Evolutionary conservation across 2,113 vertebrate species (phyloP).

Genomic region (Xenopus laevis): DNA sequence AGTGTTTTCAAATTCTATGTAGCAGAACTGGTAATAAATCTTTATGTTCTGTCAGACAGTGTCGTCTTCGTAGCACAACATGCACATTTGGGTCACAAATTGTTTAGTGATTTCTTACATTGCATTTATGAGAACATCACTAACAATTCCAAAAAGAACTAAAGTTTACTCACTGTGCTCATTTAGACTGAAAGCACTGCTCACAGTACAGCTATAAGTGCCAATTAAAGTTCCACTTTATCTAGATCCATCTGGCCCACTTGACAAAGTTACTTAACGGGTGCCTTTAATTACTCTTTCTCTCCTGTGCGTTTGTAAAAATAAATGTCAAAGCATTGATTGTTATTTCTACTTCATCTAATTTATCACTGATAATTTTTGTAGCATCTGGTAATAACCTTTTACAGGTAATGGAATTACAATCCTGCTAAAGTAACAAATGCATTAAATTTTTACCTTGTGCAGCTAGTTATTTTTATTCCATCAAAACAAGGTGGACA

Average conservation of each 20-base stretch:
- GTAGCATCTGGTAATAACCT: not conserved
- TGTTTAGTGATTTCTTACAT: not conserved
- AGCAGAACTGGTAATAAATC: too few relatives aligned
- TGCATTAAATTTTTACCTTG: too few relatives aligned
- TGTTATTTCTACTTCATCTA: slow-evolving; percentile 46
- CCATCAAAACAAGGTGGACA: too few relatives aligned
- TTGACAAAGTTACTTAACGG: slow-evolving; percentile 48
- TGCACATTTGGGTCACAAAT: not conserved
- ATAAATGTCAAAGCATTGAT: slow-evolving; percentile 37
- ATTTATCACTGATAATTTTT: slow-evolving; percentile 42
- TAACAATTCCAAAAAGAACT: not conserved
- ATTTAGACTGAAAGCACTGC: slow-evolving; percentile 43
- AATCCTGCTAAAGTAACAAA: too few relatives aligned
- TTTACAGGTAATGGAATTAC: not conserved
- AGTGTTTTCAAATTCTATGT: too few relatives aligned
- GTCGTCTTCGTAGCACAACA: too few relatives aligned
- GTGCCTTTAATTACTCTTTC: slow-evolving; percentile 51
- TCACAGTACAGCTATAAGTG: slow-evolving; percentile 49
- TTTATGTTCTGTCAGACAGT: too few relatives aligned
- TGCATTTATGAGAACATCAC: not conserved
- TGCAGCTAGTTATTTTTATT: too few relatives aligned
- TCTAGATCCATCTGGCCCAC: slow-evolving; percentile 51
- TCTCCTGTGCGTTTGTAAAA: slow-evolving; percentile 45
- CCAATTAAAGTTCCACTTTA: slow-evolving; percentile 49
- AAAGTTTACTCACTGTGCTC: slow-evolving; percentile 10